Conservation (phyloP, 2,888 invertebrate genomes). For the Spatulosminthurus flaviceps region DNA sequence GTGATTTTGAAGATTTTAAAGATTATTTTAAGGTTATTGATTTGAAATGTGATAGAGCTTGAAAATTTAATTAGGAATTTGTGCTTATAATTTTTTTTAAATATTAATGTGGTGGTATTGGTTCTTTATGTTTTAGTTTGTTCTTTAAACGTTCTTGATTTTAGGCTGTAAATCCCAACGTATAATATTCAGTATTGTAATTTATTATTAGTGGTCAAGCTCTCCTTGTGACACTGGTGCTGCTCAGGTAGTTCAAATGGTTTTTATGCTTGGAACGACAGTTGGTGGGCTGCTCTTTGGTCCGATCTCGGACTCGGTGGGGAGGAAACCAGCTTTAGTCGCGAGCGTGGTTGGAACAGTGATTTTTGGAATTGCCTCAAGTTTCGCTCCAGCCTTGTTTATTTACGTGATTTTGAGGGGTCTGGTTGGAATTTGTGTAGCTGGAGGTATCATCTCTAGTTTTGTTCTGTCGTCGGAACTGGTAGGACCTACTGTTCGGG, state of each 20-base stretch:
- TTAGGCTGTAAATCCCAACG: too few relatives aligned
- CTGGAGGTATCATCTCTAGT: constrained; percentile 60
- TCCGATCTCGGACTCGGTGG: constrained; percentile 60
- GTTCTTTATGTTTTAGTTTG: too few relatives aligned
- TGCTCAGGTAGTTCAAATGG: constrained; percentile 62
- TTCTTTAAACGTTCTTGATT: too few relatives aligned
- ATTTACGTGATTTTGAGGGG: constrained; percentile 55
- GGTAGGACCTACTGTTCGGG: constrained; percentile 60
- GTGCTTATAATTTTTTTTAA: too few relatives aligned
- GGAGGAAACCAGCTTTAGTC: constrained; percentile 60
- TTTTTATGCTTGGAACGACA: constrained; percentile 64
- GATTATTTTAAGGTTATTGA: too few relatives aligned
- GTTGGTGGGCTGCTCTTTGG: constrained; percentile 64
- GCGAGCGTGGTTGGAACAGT: constrained; percentile 62
- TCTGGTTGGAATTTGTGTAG: constrained; percentile 35
- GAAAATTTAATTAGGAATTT: constrained; percentile 4
- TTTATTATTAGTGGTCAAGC: constrained; percentile 60
- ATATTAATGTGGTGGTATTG: too few relatives aligned
- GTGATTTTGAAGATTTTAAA: too few relatives aligned
- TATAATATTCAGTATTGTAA: too few relatives aligned
- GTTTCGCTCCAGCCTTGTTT: constrained; percentile 57
- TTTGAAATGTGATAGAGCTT: not conserved
- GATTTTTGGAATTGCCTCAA: constrained; percentile 57
- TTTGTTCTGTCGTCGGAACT: constrained; percentile 62
- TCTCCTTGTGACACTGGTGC: constrained; percentile 62